Evolutionary conservation across 2,888 invertebrate species (phyloP).

Genomic region (Labia minor): DNA sequence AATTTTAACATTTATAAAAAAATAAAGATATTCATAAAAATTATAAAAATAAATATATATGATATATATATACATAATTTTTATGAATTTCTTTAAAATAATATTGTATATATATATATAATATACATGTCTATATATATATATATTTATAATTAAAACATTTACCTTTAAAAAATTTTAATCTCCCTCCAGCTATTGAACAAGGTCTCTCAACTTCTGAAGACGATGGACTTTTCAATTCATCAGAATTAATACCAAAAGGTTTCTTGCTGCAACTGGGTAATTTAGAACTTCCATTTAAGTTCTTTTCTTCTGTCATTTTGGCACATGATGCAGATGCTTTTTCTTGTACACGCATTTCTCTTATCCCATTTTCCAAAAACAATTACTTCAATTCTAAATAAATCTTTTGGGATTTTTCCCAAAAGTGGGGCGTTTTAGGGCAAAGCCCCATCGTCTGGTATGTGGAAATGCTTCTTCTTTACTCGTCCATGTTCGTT

Average conservation of each 20-base stretch:
- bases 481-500: slow-evolving; percentile 29
- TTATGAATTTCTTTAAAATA: no score
- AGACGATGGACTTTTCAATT: slow-evolving; percentile 25
- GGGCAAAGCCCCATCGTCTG: slow-evolving; percentile 29
- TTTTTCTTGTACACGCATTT: slow-evolving; percentile 32
- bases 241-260: slow-evolving; percentile 24
- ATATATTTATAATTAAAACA: slow-evolving; percentile 26
- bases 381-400: slow-evolving; percentile 21
- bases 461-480: slow-evolving; percentile 27
- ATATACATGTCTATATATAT: no score
- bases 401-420: slow-evolving; percentile 21
- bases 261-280: slow-evolving; percentile 26
- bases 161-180: slow-evolving; percentile 69
- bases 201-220: slow-evolving; percentile 25
- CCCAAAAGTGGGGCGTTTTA: slow-evolving; percentile 27
- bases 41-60: no score
- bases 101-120: no score
- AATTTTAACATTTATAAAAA: no score
- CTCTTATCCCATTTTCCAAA: slow-evolving; percentile 27
- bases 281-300: slow-evolving; percentile 29
- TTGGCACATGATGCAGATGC: slow-evolving; percentile 32
- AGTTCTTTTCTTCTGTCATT: slow-evolving; percentile 32
- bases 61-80: no score
- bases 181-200: slow-evolving; percentile 51
- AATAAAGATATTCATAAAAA: no score